Base-by-base conservation (phyloP, 1,140 invertebrate species). In the Hylaeus volcanicus region DNA sequence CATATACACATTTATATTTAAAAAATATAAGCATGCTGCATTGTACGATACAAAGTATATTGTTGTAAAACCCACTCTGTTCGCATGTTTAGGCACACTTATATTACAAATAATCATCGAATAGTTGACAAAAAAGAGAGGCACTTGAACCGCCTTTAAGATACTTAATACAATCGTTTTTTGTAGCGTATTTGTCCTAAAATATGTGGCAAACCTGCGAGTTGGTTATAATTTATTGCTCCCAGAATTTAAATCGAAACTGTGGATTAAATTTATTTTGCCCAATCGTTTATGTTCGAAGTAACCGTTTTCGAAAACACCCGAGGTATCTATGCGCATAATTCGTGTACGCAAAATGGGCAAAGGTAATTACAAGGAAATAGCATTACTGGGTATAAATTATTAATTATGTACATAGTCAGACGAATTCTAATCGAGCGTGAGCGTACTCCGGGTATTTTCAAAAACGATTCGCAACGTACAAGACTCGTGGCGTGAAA, bases 1-100 rank as follows among this genome's bases (percentile, higher is more conserved):
- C 65, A 43, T 61, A 61, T 56, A 71, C 51, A 63, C 58, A 78
- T 51, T 56, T 61, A 53, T 63, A 71, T 39, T 58, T 51, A 53
- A 14, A n/a, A 26, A 60, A 73, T 72, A 73, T 69, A 79, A 79
- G 69, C 41, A 55, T 55, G 37, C n/a, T 72, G 61, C 64, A 64
- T 45, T 56, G 51, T 39, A 86, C 56, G 48, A 82, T 74, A 81
- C 61, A 69, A 84, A 79, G 55, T 83, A 84, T 9, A 84, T 80
- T 5, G 39, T 41, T 14, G 37, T 74, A 75, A 76, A 68, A 56
- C 68, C 48, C 61, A 78, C 45, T 66, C 39, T 79, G 51, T 48
- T 64, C 58, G 63, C 53, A 60, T 61, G 51, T 56, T 53, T 43
- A 48, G 6, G 55, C 79, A 74, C 53, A 65, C 53, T 43, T 74